A percentile compares a stretch with the other conserved stretches of the same genome.
Evolutionary conservation across 2,888 invertebrate genomes (phyloP).

Genomic region (Yponomeuta sedellus): DNA sequence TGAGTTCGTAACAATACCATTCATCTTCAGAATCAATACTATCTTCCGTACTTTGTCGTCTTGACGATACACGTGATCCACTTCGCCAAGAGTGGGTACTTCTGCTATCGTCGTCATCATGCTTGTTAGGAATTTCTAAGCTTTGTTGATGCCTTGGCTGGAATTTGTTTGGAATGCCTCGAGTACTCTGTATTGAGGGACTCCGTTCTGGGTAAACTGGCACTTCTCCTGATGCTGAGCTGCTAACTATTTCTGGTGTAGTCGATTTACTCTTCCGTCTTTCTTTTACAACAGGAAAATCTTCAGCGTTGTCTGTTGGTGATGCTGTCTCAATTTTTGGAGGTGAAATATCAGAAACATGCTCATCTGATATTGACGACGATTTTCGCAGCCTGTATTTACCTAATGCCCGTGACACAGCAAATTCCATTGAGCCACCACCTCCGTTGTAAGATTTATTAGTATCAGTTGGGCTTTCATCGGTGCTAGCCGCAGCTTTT

Average conservation of each 20-base stretch:
- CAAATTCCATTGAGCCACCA: constrained; percentile 87
- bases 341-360: constrained; percentile 70
- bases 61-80: constrained; percentile 88
- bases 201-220: constrained; percentile 77
- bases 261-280: constrained; percentile 47
- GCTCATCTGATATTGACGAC: constrained; percentile 82
- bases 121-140: constrained; percentile 85
- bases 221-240: constrained; percentile 66
- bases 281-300: constrained; percentile 40
- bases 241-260: constrained; percentile 59
- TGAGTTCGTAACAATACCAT: constrained; percentile 92
- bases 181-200: constrained; percentile 79
- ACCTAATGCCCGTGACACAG: constrained; percentile 87
- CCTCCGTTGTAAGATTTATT: constrained; percentile 75
- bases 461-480: constrained; percentile 76
- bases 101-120: constrained; percentile 88
- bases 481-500: constrained; percentile 76
- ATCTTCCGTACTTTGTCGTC: constrained; percentile 93
- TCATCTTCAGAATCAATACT: constrained; percentile 96
- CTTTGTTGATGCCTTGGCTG: constrained; percentile 85
- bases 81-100: constrained; percentile 93
- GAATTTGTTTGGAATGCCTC: constrained; percentile 75
- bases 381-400: constrained; percentile 86
- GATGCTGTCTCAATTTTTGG: constrained; percentile 48
- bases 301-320: constrained; percentile 43